phyloP scores from a whole-genome alignment of 2,797 vertebrate species.

The Pempheris klunzingeri region DNA sequence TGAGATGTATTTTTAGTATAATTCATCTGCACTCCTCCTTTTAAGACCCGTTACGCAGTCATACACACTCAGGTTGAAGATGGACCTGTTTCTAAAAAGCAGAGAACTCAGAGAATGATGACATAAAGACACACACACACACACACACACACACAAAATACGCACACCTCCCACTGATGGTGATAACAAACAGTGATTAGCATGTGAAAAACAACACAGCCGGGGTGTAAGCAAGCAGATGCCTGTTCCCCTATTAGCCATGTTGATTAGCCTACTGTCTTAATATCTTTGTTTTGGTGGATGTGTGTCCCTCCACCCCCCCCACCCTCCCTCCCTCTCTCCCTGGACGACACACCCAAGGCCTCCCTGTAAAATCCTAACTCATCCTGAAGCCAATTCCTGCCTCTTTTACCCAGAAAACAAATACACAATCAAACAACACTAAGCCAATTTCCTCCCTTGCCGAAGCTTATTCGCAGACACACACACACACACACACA shows the following conservation, averaged over 20 bases:
- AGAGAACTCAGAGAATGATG: conserved; percentile 60
- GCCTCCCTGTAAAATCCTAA: conserved; percentile 77
- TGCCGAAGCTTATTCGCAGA: conserved; percentile 72
- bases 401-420: conserved; percentile 79
- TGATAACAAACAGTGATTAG: conserved; percentile 86
- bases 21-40: not conserved
- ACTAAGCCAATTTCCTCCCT: conserved; percentile 86
- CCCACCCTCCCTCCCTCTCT: conserved; percentile 27
- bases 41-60: conserved; percentile 22
- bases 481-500: conserved; percentile 60
- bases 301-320: conserved; percentile 65
- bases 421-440: conserved; percentile 87
- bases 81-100: conserved; percentile 52
- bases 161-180: conserved; percentile 74
- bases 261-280: conserved; percentile 80
- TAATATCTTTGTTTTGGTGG: conserved; percentile 85
- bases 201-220: conserved; percentile 83
- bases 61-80: conserved; percentile 33
- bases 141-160: too few species aligned
- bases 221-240: conserved; percentile 78
- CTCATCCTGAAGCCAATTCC: conserved; percentile 76
- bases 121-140: conserved; percentile 53
- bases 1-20: not conserved
- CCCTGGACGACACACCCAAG: conserved; percentile 70
- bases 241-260: conserved; percentile 79